Percentiles rank a stretch among this genome's conserved stretches.
phyloP scores from a whole-genome alignment of 2,113 vertebrate genomes.

The Corythornis madagascariensis region DNA sequence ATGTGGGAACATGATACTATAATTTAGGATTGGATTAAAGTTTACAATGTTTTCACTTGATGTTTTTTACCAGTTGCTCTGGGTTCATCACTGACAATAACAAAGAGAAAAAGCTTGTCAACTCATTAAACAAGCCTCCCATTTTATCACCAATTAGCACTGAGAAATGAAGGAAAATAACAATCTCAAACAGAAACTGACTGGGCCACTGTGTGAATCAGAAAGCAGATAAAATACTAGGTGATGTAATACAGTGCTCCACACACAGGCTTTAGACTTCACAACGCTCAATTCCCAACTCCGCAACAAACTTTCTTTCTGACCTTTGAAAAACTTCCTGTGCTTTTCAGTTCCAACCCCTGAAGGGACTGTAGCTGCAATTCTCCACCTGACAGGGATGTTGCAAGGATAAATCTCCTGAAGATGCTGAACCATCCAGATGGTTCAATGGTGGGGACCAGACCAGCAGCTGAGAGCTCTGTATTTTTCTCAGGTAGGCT shows the following conservation, averaged over 20 bases:
- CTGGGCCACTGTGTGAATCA: neutral
- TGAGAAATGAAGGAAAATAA: neutral
- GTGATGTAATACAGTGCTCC: accelerated
- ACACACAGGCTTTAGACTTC: neutral
- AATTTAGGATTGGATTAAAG: neutral
- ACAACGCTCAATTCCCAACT: neutral
- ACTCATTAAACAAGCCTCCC: neutral
- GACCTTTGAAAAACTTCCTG: neutral
- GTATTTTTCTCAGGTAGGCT: neutral
- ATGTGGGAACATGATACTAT: neutral
- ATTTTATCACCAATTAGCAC: neutral
- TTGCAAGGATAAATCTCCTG: neutral
- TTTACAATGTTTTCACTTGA: neutral
- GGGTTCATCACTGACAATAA: neutral
- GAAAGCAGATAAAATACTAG: neutral
- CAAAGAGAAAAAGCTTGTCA: neutral
- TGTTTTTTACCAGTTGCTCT: neutral
- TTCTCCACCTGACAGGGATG: neutral
- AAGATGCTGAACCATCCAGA: neutral
- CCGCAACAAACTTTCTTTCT: neutral
- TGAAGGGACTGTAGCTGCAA: neutral
- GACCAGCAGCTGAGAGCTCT: neutral
- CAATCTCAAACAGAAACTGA: neutral
- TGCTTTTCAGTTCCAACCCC: neutral
- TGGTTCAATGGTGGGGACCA: neutral